These are phyloP conservation scores for Cariama cristata DNA, from an alignment of 2,113 vertebrate species.

Conservation along the genomic window DNA sequence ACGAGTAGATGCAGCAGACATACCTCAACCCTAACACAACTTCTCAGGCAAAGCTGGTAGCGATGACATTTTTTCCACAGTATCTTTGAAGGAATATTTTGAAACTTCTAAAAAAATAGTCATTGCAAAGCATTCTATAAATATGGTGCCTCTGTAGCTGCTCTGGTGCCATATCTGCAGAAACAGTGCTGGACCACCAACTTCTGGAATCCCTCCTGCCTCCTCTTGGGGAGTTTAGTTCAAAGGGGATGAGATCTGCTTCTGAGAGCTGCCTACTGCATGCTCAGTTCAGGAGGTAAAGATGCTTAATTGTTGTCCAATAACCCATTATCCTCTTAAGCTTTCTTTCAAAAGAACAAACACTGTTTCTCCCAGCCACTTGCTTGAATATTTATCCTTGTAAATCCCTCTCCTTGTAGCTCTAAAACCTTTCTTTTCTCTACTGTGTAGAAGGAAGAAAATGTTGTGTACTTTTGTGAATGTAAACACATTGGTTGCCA, in stretches of 20 bases:
- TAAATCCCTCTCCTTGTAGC: background rate
- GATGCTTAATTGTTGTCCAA: background rate
- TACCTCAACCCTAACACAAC: background rate
- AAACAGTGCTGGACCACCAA: background rate
- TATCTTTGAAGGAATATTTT: background rate
- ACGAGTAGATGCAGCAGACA: background rate
- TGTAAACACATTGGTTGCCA: slow-evolving; percentile 69
- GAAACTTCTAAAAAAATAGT: background rate
- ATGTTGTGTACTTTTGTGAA: slow-evolving; percentile 34
- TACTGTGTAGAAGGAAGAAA: background rate
- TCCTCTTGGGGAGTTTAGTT: background rate
- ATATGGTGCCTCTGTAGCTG: background rate
- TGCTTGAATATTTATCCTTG: slow-evolving; percentile 2
- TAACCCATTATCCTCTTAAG: background rate
- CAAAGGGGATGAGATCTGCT: background rate
- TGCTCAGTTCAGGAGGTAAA: background rate
- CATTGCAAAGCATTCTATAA: background rate
- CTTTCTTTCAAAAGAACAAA: background rate
- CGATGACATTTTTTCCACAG: background rate
- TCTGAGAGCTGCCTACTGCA: background rate
- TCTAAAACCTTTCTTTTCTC: background rate
- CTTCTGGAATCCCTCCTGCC: background rate
- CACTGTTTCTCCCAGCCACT: background rate
- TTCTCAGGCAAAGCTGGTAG: background rate
- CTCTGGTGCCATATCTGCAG: background rate